Percentiles rank a stretch among this genome's conserved stretches.
These are phyloP conservation scores for Drosophila leonis DNA, from an alignment of 2,888 invertebrate genomes.

Conservation along the genomic window DNA sequence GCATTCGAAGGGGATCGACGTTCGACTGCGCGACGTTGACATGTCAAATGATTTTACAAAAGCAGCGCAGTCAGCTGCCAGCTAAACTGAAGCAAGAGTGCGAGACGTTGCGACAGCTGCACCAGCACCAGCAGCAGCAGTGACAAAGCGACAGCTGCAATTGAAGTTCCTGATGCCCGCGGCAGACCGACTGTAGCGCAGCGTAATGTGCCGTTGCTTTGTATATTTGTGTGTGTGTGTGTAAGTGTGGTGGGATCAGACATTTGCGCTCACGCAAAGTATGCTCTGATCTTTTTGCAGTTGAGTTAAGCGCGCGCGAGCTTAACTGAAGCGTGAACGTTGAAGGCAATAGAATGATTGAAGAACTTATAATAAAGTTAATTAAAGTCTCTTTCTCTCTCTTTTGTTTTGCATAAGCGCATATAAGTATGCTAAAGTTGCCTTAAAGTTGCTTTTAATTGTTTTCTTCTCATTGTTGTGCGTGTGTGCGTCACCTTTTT, in stretches of 20 bases:
- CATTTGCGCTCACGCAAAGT: neutral
- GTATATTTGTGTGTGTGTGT: too few relatives aligned
- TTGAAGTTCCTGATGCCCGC: constrained; percentile 13
- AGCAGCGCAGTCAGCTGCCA: constrained; percentile 27
- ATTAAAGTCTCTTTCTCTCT: neutral
- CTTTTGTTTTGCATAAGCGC: neutral
- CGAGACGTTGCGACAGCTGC: constrained; percentile 18
- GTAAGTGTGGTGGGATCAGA: constrained; percentile 15
- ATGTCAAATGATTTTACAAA: constrained; percentile 67
- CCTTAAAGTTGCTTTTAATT: constrained; percentile 9
- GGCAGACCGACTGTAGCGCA: constrained; percentile 1
- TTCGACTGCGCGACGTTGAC: constrained; percentile 50
- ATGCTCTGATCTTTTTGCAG: constrained; percentile 2
- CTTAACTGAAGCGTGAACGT: neutral
- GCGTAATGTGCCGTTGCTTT: neutral
- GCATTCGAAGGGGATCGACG: constrained; percentile 34
- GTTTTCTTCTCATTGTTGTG: neutral
- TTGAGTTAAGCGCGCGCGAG: neutral
- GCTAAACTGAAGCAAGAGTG: constrained; percentile 17
- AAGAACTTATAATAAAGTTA: neutral
- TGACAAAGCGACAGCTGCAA: constrained; percentile 7
- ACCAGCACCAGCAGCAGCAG: constrained; percentile 6
- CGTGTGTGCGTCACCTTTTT: constrained; percentile 21
- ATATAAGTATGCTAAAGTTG: constrained; percentile 7
- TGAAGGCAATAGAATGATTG: neutral